Percentiles rank a stretch among this genome's conserved stretches.
Evolutionary conservation across 2,113 vertebrate genomes (phyloP).

Genomic region (Oreamnos americanus): DNA sequence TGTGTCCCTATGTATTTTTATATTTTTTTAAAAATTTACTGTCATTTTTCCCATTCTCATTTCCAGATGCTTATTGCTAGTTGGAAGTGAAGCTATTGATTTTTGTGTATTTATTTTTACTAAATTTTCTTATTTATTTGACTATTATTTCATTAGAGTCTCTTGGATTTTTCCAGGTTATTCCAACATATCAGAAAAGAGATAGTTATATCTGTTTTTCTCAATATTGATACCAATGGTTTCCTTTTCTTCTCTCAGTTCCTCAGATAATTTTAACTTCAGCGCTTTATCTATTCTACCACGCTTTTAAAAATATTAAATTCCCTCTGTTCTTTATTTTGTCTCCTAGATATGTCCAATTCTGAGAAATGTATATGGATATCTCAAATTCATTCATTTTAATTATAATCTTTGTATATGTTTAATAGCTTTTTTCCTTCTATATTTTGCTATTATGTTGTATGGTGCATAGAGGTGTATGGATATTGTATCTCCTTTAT

Average conservation of each 20-base stretch:
- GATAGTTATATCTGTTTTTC: conserved; percentile 43
- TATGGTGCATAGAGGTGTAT: not conserved
- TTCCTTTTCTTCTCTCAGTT: not conserved
- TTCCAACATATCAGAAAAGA: conserved; percentile 19
- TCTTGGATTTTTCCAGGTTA: conserved; percentile 23
- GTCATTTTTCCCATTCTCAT: not conserved
- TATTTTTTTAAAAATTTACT: not conserved
- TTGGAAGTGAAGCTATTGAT: conserved; percentile 30
- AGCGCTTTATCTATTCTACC: not conserved
- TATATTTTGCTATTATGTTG: not conserved
- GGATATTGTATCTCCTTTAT: not conserved
- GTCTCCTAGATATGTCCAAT: not conserved
- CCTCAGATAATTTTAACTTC: not conserved
- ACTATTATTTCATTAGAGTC: conserved; percentile 16
- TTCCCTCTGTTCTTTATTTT: not conserved
- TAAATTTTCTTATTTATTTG: conserved; percentile 38
- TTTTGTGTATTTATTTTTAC: conserved; percentile 38
- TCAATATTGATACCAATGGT: conserved; percentile 3
- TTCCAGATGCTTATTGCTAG: not conserved
- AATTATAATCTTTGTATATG: not conserved
- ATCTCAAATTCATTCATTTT: not conserved
- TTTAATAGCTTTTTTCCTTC: conserved; percentile 23
- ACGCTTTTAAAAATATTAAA: not conserved
- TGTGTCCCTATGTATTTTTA: not conserved
- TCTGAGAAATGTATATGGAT: not conserved